phyloP scores from a whole-genome alignment of 1,140 invertebrate genomes.

The Battus philenor region DNA sequence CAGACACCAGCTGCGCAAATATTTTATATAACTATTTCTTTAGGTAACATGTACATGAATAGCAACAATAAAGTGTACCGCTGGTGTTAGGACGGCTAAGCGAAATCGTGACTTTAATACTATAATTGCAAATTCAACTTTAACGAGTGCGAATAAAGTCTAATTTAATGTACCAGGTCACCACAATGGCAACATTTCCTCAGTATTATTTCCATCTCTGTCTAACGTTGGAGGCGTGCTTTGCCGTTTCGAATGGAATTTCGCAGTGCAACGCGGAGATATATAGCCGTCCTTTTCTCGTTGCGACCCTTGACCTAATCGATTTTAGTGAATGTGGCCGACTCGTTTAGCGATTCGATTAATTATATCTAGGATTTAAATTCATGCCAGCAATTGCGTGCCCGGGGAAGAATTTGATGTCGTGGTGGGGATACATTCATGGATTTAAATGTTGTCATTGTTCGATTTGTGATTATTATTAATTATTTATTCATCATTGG shows the following conservation, averaged over 20 bases:
- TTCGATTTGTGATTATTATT: no score
- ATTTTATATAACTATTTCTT: conserved; percentile 41
- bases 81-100: conserved; percentile 48
- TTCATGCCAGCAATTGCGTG: conserved; percentile 16
- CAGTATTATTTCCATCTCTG: conserved; percentile 58
- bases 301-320: conserved; percentile 67
- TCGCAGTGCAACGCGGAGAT: conserved; percentile 46
- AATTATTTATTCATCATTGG: no score
- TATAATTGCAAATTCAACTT: conserved; percentile 39
- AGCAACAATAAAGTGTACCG: conserved; percentile 58
- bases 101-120: conserved; percentile 47
- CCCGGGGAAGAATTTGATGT: conserved; percentile 11
- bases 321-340: conserved; percentile 64
- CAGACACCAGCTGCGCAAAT: conserved; percentile 29
- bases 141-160: conserved; percentile 45
- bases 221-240: conserved; percentile 65
- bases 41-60: conserved; percentile 47
- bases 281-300: conserved; percentile 61
- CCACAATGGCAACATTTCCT: conserved; percentile 55
- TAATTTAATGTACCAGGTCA: conserved; percentile 49
- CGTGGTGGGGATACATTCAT: no score
- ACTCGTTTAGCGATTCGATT: conserved; percentile 45
- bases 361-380: conserved; percentile 41
- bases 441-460: no score
- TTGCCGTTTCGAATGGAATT: conserved; percentile 61